These are phyloP conservation scores for Eospalax fontanierii DNA, from an alignment of 2,797 vertebrate species.

Conservation along the genomic window DNA sequence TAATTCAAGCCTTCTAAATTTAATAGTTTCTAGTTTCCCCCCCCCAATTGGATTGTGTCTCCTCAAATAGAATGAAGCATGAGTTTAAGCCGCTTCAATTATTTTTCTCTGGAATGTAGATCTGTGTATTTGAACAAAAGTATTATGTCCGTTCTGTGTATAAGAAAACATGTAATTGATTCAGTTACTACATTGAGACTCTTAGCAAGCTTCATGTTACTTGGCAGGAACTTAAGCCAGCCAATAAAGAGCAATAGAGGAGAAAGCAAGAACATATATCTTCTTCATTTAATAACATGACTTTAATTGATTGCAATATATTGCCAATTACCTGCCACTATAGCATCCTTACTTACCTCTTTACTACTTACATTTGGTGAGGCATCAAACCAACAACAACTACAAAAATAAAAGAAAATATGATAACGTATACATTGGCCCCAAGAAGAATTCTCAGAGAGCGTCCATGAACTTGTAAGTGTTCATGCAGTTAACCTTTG, in stretches of 20 bases:
- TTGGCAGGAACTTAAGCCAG: not conserved
- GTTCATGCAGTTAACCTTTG: not conserved
- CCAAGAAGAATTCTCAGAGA: slow-evolving; percentile 84
- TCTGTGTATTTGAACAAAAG: not conserved
- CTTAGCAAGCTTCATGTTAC: slow-evolving; percentile 14
- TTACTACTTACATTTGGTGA: slow-evolving; percentile 70
- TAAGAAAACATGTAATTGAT: not conserved
- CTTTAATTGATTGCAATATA: slow-evolving; percentile 55
- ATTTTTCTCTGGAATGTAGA: not conserved
- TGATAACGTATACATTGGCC: slow-evolving; percentile 79
- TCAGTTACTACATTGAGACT: not conserved
- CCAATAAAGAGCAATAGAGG: not conserved
- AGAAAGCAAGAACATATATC: slow-evolving; percentile 47
- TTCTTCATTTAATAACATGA: slow-evolving; percentile 2
- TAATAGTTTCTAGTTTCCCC: not conserved
- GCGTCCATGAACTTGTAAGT: slow-evolving; percentile 72
- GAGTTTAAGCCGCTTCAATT: not conserved
- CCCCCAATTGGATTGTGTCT: not conserved
- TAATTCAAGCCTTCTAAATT: slow-evolving; percentile 28
- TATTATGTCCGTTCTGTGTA: not conserved
- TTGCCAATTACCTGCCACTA: slow-evolving; percentile 25
- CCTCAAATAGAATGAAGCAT: not conserved
- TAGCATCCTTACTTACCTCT: slow-evolving; percentile 68
- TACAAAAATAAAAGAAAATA: not conserved
- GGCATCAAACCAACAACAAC: not conserved